Percentiles rank a stretch among this genome's conserved stretches.
Conservation (phyloP, 2,797 vertebrate species). For the Macrochelys suwanniensis region DNA sequence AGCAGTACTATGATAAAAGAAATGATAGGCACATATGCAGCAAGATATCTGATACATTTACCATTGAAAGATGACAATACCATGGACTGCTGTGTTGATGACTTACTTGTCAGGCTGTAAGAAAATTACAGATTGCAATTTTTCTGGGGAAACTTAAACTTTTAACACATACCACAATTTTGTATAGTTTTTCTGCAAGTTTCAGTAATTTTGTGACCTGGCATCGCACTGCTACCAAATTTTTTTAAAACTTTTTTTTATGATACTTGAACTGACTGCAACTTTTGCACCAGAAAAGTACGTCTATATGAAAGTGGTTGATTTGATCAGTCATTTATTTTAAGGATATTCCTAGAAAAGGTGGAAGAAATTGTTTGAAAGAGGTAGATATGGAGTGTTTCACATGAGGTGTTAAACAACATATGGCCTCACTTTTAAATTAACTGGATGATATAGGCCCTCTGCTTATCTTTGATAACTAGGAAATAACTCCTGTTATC, state of each 20-base stretch:
- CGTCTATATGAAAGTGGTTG: too few species aligned
- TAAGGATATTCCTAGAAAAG: background rate
- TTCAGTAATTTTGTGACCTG: background rate
- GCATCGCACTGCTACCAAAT: background rate
- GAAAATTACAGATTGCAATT: background rate
- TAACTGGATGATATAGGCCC: too few species aligned
- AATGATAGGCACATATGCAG: background rate
- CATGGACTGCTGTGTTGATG: background rate
- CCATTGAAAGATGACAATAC: background rate
- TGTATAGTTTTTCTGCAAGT: background rate
- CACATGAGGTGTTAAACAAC: fast-evolving
- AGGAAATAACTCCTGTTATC: background rate
- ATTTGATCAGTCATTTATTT: background rate
- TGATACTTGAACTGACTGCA: background rate
- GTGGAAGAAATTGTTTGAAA: background rate
- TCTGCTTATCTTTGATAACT: background rate
- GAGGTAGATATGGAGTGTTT: background rate
- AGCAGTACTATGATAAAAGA: background rate
- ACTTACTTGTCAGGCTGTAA: fast-evolving
- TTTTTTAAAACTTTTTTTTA: background rate
- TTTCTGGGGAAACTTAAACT: background rate
- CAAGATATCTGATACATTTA: background rate
- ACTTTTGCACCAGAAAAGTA: background rate
- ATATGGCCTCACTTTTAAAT: background rate
- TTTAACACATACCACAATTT: background rate